A percentile compares a stretch with the other conserved stretches of the same genome.
These are phyloP conservation scores for Mastomys coucha DNA, from an alignment of 2,113 vertebrate genomes.

Conservation along the genomic window DNA sequence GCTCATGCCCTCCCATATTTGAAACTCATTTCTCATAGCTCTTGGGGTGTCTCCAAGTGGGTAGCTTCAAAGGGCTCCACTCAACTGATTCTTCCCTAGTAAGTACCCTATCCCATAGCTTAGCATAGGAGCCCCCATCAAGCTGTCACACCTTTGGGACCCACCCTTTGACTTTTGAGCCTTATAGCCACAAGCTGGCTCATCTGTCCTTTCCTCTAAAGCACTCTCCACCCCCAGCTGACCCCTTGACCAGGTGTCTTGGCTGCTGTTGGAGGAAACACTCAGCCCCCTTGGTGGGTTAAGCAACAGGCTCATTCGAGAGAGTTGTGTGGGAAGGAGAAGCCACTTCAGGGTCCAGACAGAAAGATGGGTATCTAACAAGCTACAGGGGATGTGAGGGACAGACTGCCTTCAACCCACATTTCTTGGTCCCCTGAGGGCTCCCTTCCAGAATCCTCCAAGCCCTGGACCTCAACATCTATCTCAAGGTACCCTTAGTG, in stretches of 20 bases:
- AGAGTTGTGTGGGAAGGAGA: too few species aligned
- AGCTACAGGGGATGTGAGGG: neutral
- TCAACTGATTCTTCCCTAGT: neutral
- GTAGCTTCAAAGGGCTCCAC: neutral
- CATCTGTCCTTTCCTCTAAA: neutral
- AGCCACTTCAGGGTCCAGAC: neutral
- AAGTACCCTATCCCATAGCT: neutral
- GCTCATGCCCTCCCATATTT: neutral
- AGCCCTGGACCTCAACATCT: neutral
- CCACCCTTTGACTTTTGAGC: neutral
- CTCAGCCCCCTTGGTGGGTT: neutral
- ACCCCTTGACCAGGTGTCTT: neutral
- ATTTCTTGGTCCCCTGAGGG: neutral
- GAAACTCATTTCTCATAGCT: neutral
- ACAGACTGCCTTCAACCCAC: neutral
- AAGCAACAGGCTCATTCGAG: neutral
- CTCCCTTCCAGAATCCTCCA: neutral
- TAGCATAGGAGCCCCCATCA: neutral
- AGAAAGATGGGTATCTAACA: neutral
- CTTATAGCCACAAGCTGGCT: neutral
- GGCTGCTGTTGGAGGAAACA: neutral
- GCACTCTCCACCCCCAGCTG: neutral
- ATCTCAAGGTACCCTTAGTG: neutral
- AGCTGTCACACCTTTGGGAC: neutral
- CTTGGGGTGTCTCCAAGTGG: neutral